Evolutionary conservation across 1,140 invertebrate genomes (phyloP).

Genomic region (Temnothorax longispinosus): DNA sequence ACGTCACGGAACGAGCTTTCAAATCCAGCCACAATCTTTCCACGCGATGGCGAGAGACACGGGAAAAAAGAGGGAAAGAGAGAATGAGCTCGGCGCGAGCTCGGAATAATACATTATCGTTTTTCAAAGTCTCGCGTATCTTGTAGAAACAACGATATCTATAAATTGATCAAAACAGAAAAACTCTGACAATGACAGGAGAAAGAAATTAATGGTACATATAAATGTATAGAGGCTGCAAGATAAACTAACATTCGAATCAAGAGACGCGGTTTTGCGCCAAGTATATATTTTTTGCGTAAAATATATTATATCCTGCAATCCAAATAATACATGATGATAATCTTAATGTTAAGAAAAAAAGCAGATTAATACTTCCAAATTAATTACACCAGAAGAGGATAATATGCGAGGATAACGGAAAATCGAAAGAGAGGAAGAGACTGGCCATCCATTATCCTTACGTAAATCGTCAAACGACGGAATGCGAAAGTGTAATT

Average conservation of each 20-base stretch:
- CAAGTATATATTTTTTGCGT: background rate
- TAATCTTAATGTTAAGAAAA: background rate
- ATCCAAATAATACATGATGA: background rate
- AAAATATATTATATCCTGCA: background rate
- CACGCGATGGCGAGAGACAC: background rate
- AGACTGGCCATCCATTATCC: conserved; percentile 7
- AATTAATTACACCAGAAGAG: background rate
- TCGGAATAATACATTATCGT: conserved; percentile 45
- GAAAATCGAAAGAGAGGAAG: conserved; percentile 25
- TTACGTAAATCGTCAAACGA: background rate
- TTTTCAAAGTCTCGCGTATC: background rate
- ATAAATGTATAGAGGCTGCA: background rate
- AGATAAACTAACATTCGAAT: background rate
- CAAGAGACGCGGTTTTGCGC: background rate
- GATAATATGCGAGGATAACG: background rate
- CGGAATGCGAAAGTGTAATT: background rate
- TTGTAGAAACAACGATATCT: background rate
- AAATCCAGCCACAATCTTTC: conserved; percentile 53
- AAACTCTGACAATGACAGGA: background rate
- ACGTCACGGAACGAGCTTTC: conserved; percentile 63
- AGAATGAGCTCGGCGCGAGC: background rate
- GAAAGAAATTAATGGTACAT: background rate
- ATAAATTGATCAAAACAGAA: background rate
- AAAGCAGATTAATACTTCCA: background rate
- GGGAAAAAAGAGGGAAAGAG: conserved; percentile 32